Evolutionary conservation across 2,797 vertebrate genomes (phyloP).

Genomic region (Vireo griseus): DNA sequence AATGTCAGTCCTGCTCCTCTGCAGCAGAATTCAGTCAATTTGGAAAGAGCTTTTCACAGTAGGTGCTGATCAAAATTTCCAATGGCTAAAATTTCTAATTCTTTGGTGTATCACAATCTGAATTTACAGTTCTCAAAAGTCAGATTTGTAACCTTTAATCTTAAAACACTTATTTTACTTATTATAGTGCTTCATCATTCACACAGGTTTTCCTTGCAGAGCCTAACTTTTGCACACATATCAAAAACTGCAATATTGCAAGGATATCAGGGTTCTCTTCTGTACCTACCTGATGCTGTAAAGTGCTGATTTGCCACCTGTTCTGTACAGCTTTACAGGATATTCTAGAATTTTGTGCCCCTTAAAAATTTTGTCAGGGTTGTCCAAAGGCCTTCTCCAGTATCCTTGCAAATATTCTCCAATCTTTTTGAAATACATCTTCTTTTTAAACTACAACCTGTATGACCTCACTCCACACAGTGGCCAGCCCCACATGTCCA

Average conservation of each 20-base stretch:
- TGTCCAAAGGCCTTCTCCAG: not conserved
- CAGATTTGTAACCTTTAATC: not conserved
- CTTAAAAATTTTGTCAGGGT: not conserved
- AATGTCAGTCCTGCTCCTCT: not conserved
- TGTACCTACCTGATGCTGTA: not conserved
- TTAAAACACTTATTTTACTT: not conserved
- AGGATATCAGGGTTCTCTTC: not conserved
- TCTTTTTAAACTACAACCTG: not conserved
- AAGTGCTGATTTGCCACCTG: not conserved
- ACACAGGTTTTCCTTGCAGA: not conserved
- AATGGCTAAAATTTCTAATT: not conserved
- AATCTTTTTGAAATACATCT: not conserved
- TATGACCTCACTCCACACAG: not conserved
- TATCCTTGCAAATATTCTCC: not conserved
- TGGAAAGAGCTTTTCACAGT: not conserved
- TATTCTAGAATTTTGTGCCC: not conserved
- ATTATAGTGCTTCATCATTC: not conserved
- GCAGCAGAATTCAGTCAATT: not conserved
- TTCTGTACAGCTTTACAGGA: not conserved
- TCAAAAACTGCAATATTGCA: not conserved
- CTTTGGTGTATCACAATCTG: not conserved
- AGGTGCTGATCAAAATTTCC: not conserved
- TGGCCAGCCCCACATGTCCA: not conserved
- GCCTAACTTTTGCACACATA: not conserved
- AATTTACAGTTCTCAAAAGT: not conserved